phyloP scores from a whole-genome alignment of 2,888 invertebrate species.

The Slavum lentiscoides region DNA sequence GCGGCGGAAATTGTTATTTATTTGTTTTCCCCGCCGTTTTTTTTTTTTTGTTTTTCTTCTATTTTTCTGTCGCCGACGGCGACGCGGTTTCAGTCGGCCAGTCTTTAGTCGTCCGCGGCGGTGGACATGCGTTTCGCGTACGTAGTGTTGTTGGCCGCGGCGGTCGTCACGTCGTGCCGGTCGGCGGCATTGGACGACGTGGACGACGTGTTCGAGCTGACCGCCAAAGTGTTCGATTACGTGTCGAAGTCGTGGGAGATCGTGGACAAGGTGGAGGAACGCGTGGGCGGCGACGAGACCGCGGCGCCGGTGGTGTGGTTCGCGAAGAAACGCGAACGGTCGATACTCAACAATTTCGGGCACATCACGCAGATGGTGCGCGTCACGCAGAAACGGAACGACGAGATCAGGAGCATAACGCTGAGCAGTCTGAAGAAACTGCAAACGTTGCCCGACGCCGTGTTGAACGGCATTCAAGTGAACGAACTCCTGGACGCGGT shows the following conservation, averaged over 20 bases:
- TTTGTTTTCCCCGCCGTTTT: too few species aligned
- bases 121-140: constrained; percentile 9
- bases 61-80: too few species aligned
- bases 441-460: constrained; percentile 13
- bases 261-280: constrained; percentile 4
- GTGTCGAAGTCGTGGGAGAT: constrained; percentile 26
- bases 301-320: constrained; percentile 19
- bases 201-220: constrained; percentile 18
- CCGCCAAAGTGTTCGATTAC: constrained; percentile 6
- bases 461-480: constrained; percentile 40
- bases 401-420: constrained; percentile 26
- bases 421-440: constrained; percentile 29
- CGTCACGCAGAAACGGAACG: constrained; percentile 2
- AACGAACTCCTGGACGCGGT: constrained; percentile 45
- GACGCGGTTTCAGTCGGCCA: too few species aligned
- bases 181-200: neutral
- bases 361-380: constrained; percentile 9
- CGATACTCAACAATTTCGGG: constrained; percentile 17
- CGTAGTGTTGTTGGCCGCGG: neutral
- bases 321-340: constrained; percentile 35
- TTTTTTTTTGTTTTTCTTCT: too few species aligned
- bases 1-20: too few species aligned
- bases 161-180: neutral
- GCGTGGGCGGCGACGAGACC: neutral
- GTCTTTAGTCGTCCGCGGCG: too few species aligned